Evolutionary conservation across 2,113 vertebrate genomes (phyloP).

Genomic region (Poecilia latipinna): DNA sequence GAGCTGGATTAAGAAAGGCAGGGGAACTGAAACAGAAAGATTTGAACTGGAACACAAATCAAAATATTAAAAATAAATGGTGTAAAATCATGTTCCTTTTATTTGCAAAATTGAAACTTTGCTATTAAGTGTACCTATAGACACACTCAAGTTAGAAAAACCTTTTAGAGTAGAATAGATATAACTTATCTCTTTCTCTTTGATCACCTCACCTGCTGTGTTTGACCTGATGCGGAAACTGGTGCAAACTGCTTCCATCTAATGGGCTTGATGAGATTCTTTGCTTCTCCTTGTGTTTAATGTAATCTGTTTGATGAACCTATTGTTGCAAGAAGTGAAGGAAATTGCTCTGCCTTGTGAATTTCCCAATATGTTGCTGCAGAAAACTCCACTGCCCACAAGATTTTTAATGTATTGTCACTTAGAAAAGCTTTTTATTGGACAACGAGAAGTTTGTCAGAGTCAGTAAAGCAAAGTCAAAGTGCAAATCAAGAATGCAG

Average conservation of each 20-base stretch:
- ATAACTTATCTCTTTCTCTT: not conserved
- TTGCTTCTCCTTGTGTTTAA: not conserved
- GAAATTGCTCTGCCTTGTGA: not conserved
- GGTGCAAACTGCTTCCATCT: not conserved
- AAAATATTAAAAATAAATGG: not conserved
- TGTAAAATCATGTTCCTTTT: not conserved
- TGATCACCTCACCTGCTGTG: not conserved
- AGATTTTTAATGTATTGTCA: not conserved
- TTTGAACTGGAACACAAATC: no score
- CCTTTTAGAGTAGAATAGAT: no score
- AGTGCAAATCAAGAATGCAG: not conserved
- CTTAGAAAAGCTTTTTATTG: not conserved
- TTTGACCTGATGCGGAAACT: not conserved
- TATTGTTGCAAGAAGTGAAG: not conserved
- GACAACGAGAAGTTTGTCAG: slow-evolving; percentile 6
- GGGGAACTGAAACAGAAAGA: no score
- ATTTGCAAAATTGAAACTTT: not conserved
- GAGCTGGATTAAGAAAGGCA: not conserved
- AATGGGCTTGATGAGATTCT: not conserved
- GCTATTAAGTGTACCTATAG: no score
- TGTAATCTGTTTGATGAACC: not conserved
- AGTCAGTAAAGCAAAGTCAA: slow-evolving; percentile 10
- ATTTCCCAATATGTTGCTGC: not conserved
- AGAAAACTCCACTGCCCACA: not conserved
- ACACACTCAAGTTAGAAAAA: no score